Conservation (phyloP, 2,797 vertebrate genomes). For the Nannoperca obscura region DNA sequence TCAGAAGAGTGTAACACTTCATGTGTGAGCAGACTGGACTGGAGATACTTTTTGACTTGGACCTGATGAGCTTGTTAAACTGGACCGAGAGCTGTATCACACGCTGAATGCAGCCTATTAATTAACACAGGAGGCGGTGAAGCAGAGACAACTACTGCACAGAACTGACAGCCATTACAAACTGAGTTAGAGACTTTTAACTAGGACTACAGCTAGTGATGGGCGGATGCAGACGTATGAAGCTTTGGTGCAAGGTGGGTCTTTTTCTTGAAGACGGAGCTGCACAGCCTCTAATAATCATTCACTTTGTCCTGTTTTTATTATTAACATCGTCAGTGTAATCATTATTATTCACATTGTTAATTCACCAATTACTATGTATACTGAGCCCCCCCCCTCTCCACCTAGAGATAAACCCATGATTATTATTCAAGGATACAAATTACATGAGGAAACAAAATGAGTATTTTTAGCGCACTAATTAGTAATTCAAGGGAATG, state of each 20-base stretch:
- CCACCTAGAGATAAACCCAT: background rate
- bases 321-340: background rate
- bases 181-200: background rate
- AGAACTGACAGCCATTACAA: background rate
- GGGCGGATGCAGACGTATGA: too few relatives aligned
- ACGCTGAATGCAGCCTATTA: conserved; percentile 3
- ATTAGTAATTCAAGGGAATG: background rate
- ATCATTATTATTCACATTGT: too few relatives aligned
- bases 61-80: conserved; percentile 45
- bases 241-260: background rate
- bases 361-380: background rate
- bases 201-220: background rate
- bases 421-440: background rate
- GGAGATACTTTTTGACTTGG: too few relatives aligned
- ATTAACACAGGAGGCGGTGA: conserved; percentile 22
- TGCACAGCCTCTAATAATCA: too few relatives aligned
- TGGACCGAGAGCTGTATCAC: conserved; percentile 20
- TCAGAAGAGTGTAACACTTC: background rate
- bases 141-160: background rate
- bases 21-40: background rate
- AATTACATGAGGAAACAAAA: background rate
- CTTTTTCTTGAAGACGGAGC: too few relatives aligned
- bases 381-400: background rate
- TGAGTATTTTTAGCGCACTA: background rate
- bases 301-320: background rate